Evolutionary conservation across 2,888 invertebrate genomes (phyloP).

Genomic region (Tiliacea aurago): DNA sequence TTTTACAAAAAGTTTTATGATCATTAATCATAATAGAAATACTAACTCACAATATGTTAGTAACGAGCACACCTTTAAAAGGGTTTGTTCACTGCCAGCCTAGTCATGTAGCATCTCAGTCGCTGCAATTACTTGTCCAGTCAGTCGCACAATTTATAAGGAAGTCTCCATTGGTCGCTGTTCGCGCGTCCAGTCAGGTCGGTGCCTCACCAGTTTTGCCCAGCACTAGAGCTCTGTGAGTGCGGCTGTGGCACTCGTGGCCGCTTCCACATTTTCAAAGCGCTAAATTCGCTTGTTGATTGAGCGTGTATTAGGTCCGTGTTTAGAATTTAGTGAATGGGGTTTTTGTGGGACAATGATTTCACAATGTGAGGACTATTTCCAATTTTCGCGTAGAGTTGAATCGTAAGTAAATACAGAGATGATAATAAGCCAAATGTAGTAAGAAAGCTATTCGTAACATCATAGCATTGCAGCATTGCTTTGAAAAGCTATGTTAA

Average conservation of each 20-base stretch:
- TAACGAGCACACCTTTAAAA: too few relatives aligned
- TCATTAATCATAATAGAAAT: neutral
- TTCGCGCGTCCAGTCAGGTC: slow-evolving; percentile 72
- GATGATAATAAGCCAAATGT: too few relatives aligned
- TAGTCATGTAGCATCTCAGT: neutral
- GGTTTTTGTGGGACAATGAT: slow-evolving; percentile 1
- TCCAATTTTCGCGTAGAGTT: neutral
- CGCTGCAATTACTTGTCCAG: neutral
- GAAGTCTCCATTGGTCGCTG: slow-evolving; percentile 63
- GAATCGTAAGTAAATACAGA: neutral
- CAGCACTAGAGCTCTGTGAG: slow-evolving; percentile 62
- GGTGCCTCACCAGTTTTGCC: slow-evolving; percentile 74
- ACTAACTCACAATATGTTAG: neutral
- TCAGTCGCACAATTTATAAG: neutral
- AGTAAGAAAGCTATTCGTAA: neutral
- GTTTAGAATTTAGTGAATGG: slow-evolving; percentile 36
- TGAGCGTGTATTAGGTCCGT: slow-evolving; percentile 52
- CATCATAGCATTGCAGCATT: neutral
- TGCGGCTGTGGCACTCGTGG: slow-evolving; percentile 51
- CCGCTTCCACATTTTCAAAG: slow-evolving; percentile 60
- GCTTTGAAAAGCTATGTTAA: neutral
- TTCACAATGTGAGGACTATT: neutral
- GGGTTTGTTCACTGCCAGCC: neutral
- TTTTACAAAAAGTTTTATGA: too few relatives aligned
- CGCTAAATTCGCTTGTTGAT: slow-evolving; percentile 61